Evolutionary conservation across 2,797 vertebrate genomes (phyloP).

Genomic region (Botia almorhae): DNA sequence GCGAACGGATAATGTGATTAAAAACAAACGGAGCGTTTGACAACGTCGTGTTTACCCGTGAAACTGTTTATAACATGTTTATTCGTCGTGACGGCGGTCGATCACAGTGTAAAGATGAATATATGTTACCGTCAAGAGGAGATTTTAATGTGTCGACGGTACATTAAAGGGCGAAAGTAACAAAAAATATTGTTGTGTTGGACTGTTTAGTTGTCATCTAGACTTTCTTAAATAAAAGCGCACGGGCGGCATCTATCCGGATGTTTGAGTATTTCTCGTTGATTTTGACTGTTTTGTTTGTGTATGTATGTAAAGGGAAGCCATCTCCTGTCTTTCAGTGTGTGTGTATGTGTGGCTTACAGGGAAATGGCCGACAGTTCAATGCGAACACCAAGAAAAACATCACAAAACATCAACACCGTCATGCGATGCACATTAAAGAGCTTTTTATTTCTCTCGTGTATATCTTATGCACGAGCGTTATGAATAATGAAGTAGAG

Average conservation of each 20-base stretch:
- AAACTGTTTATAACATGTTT: neutral
- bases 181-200: neutral
- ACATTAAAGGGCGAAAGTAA: neutral
- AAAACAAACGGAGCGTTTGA: slow-evolving; percentile 1
- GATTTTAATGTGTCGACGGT: neutral
- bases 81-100: neutral
- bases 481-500: neutral
- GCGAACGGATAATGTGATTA: neutral
- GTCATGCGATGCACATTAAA: neutral
- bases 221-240: neutral
- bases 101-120: neutral
- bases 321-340: slow-evolving; percentile 36
- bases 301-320: slow-evolving; percentile 12
- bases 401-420: neutral
- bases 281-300: neutral
- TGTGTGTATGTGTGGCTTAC: neutral
- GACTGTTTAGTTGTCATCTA: neutral
- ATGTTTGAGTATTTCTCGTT: neutral
- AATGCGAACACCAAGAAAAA: slow-evolving; percentile 17
- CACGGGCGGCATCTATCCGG: neutral
- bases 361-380: slow-evolving; percentile 45
- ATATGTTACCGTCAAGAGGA: neutral
- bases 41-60: neutral
- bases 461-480: too few relatives aligned
- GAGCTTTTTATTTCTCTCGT: neutral